Percentiles rank a stretch among this genome's conserved stretches.
Evolutionary conservation across 2,888 invertebrate genomes (phyloP).

Genomic region (Cecidostiba fungosa): DNA sequence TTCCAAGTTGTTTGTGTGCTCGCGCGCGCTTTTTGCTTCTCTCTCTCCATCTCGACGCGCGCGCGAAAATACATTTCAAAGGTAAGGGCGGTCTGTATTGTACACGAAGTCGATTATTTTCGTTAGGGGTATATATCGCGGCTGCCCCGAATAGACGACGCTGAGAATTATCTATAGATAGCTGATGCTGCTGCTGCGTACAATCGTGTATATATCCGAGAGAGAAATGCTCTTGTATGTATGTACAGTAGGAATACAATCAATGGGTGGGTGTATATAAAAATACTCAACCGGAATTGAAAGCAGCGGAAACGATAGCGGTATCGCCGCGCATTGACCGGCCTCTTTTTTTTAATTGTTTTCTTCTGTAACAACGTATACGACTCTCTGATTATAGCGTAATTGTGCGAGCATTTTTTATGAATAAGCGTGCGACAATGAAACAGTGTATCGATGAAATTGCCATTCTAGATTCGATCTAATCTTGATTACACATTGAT

Average conservation of each 20-base stretch:
- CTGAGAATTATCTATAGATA: constrained; percentile 1
- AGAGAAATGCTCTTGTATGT: too few relatives aligned
- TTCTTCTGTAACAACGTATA: background rate
- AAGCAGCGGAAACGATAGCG: background rate
- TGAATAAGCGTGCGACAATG: background rate
- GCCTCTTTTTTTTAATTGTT: background rate
- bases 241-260: background rate
- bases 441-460: background rate
- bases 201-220: background rate
- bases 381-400: background rate
- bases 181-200: background rate
- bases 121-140: background rate
- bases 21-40: background rate
- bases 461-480: background rate
- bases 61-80: constrained; percentile 8
- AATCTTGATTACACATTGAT: background rate
- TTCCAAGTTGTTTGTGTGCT: constrained; percentile 56
- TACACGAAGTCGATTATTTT: constrained; percentile 2
- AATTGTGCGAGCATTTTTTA: background rate
- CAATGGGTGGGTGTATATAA: background rate
- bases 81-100: background rate
- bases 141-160: background rate
- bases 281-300: background rate
- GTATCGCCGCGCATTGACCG: background rate
- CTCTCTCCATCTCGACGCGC: too few relatives aligned